phyloP scores from a whole-genome alignment of 2,888 invertebrate species.

The Nephrotoma flavescens region DNA sequence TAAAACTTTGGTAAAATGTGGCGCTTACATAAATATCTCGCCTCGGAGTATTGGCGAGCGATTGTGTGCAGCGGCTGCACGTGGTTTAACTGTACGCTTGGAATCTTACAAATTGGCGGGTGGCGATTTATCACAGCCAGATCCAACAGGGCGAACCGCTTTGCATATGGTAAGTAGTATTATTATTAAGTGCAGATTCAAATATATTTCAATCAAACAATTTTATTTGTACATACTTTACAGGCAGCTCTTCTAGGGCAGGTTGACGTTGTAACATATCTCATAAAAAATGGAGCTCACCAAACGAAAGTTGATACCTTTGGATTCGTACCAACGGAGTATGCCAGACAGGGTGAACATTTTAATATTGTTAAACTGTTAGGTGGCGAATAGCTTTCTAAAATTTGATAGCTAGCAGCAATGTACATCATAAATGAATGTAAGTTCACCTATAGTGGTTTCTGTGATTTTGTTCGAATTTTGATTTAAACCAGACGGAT shows the following conservation, averaged over 20 bases:
- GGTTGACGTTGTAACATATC: slow-evolving; percentile 34
- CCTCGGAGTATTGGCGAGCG: slow-evolving; percentile 46
- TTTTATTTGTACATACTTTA: slow-evolving; percentile 20
- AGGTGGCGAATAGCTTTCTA: neutral
- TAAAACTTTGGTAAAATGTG: slow-evolving; percentile 50
- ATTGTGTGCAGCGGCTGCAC: slow-evolving; percentile 48
- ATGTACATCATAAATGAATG: too few species aligned
- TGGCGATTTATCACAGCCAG: slow-evolving; percentile 44
- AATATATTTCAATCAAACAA: neutral
- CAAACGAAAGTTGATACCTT: slow-evolving; percentile 34
- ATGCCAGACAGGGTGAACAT: slow-evolving; percentile 25
- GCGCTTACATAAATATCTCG: slow-evolving; percentile 53
- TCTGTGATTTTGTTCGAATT: neutral
- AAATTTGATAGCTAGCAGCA: neutral
- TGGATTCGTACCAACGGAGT: slow-evolving; percentile 39
- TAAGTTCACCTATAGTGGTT: too few species aligned
- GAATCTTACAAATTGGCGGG: slow-evolving; percentile 48
- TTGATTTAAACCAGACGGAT: neutral
- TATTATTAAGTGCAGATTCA: neutral
- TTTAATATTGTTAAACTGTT: neutral
- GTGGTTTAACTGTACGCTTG: slow-evolving; percentile 40
- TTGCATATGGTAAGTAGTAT: slow-evolving; percentile 41
- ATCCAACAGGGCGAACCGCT: slow-evolving; percentile 49
- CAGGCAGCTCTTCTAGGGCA: slow-evolving; percentile 43
- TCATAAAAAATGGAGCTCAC: slow-evolving; percentile 35